Conservation (phyloP, 1,140 invertebrate species). For the Asbolus verrucosus region DNA sequence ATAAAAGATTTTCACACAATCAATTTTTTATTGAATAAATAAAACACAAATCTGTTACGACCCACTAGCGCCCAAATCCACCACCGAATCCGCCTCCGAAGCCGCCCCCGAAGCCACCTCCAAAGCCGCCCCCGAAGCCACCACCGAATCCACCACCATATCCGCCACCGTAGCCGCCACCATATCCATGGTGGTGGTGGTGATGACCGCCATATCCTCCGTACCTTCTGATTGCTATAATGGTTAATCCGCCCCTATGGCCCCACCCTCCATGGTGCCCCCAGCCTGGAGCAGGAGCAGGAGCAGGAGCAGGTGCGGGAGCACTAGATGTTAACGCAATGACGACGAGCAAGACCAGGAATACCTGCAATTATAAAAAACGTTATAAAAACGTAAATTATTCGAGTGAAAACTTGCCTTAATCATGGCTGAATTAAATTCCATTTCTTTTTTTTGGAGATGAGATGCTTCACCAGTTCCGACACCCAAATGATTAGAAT, state of each 20-base stretch:
- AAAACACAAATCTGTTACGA: not conserved
- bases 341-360: not conserved
- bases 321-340: not conserved
- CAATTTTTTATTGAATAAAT: too few species aligned
- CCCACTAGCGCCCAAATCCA: not conserved
- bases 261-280: not conserved
- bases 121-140: slow-evolving; percentile 2
- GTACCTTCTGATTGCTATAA: not conserved
- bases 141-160: slow-evolving; percentile 42
- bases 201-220: not conserved
- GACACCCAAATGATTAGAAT: too few species aligned
- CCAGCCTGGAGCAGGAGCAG: too few species aligned
- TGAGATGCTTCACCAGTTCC: too few species aligned
- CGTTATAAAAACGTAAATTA: too few species aligned
- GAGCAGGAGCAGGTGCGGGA: not conserved
- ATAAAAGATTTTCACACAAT: too few species aligned
- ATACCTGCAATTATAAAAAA: not conserved
- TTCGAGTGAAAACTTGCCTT: not conserved
- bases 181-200: not conserved
- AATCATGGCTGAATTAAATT: not conserved
- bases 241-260: not conserved
- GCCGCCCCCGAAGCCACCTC: not conserved
- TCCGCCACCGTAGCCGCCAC: slow-evolving; percentile 6
- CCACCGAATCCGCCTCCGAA: not conserved
- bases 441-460: not conserved